phyloP scores from a whole-genome alignment of 2,797 vertebrate genomes.

The Eleutherodactylus coqui region DNA sequence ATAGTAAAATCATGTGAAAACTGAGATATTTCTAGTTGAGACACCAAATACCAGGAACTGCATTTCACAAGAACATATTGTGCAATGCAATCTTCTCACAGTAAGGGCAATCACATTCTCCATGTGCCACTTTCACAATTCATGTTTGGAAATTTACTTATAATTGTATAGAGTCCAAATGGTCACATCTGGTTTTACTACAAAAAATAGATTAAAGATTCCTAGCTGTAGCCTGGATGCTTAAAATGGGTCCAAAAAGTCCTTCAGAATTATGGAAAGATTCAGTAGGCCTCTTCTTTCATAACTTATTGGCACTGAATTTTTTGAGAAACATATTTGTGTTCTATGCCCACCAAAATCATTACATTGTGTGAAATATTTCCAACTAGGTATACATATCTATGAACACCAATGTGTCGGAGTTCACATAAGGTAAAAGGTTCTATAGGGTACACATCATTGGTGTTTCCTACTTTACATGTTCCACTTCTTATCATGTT shows the following conservation, averaged over 20 bases:
- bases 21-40: background rate
- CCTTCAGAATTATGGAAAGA: background rate
- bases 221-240: no score
- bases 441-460: background rate
- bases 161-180: background rate
- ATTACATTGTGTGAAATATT: background rate
- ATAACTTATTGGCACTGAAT: background rate
- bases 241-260: background rate
- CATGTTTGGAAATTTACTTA: background rate
- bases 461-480: background rate
- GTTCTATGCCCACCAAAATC: background rate
- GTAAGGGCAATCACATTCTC: background rate
- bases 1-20: background rate
- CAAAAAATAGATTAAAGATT: background rate
- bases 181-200: conserved; percentile 19
- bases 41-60: background rate
- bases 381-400: background rate
- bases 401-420: no score
- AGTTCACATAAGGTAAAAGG: background rate
- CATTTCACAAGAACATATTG: conserved; percentile 2
- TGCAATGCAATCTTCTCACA: background rate
- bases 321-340: background rate
- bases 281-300: background rate
- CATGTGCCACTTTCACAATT: background rate
- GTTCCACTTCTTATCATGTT: no score